These are phyloP conservation scores for Leptodactylus fuscus DNA, from an alignment of 2,113 vertebrate genomes.

Conservation along the genomic window DNA sequence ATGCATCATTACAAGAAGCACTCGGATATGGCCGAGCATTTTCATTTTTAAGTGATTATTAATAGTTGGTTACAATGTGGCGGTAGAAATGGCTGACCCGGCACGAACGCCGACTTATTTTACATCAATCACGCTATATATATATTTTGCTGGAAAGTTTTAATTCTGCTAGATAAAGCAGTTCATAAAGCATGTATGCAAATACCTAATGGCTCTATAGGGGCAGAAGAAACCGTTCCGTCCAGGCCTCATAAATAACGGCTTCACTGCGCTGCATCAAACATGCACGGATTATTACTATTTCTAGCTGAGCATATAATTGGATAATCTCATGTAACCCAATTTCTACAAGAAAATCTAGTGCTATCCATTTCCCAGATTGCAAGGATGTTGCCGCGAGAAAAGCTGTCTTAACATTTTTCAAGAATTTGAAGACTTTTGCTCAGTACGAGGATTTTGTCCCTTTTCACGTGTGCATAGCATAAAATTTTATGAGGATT, in stretches of 20 bases:
- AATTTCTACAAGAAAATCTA: constrained; percentile 6
- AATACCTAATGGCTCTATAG: constrained; percentile 31
- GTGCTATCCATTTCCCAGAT: not conserved
- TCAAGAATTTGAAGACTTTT: not conserved
- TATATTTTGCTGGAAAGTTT: constrained; percentile 57
- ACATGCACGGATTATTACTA: constrained; percentile 33
- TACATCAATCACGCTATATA: constrained; percentile 63
- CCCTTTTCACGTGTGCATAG: too few species aligned
- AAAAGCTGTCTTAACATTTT: not conserved
- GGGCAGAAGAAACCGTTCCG: not conserved
- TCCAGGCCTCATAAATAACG: constrained; percentile 23
- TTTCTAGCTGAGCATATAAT: constrained; percentile 34
- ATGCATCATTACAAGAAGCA: constrained; percentile 62
- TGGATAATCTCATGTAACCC: constrained; percentile 32
- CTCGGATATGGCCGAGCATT: constrained; percentile 51
- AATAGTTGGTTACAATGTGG: constrained; percentile 62
- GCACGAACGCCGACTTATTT: constrained; percentile 59
- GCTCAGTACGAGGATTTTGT: not conserved
- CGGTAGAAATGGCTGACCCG: constrained; percentile 63
- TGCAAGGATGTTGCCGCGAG: not conserved
- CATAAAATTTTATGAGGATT: too few species aligned
- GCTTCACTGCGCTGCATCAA: not conserved
- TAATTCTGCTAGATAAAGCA: constrained; percentile 59
- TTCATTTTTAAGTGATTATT: constrained; percentile 65
- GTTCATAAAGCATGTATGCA: constrained; percentile 60